Evolutionary conservation across 2,113 vertebrate species (phyloP), one percentile per base, ranked within the genome.

Genomic region (Boulengeromyrus knoepffleri): DNA sequence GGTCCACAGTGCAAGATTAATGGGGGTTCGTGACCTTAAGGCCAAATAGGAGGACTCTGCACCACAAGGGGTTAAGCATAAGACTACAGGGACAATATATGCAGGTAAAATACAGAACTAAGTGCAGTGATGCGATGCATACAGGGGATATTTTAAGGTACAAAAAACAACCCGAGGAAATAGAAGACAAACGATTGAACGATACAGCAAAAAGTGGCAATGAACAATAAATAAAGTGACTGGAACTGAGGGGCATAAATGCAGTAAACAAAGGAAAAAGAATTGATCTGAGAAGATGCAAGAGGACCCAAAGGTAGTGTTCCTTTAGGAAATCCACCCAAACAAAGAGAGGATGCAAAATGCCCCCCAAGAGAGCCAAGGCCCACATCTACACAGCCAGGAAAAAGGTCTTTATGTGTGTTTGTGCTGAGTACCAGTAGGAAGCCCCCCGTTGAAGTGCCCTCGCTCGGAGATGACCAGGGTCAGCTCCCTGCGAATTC

Each of bases 381-480:
- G 66, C n/a, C 27, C 66, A 36, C 10, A 31, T 80, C 74, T 31
- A 31, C 10, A 31, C n/a, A 70, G 62, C n/a, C 62, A 13, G 62
- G 31, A 31, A 80, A 19, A 15, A 24, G 58, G 17, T 17, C 24
- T 31, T 5, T 31, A 17, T 49, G 10, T 9, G 5, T 27, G 52
- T 7, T 52, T 58, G 24, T 88, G 45, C 24, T 27, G 4, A 46
- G 90, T 95, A 96, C 95, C 95, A 92, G 93, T 94, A 1, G 95
- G 94, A 49, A 98, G 94, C 0, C 88, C 58, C 0, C 36, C 85
- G 8, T 94, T 93, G 90, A 94, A 90, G 62, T 93, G 93, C 1
- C 93, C 92, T 90, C 94, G 94, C 94, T 97, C 97, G 85, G 96
- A 95, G 83, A 94, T 92, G 90, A 96, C 93, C 90, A 96, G 91